Evolutionary conservation across 2,797 vertebrate genomes (phyloP).

Genomic region (Ptychadena robeensis): DNA sequence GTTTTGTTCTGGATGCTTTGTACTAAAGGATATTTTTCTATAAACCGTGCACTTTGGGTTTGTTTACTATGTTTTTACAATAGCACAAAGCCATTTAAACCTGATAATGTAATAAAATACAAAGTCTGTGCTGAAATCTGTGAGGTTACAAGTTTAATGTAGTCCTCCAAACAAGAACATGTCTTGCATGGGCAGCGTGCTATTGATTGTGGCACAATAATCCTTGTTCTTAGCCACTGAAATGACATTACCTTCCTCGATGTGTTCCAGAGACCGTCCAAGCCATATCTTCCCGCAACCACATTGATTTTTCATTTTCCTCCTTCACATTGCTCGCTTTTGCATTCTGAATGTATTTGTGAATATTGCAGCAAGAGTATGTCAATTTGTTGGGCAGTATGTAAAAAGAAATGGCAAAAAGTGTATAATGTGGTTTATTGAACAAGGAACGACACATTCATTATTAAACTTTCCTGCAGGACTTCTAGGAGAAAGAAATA

Average conservation of each 20-base stretch:
- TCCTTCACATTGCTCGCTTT: not conserved
- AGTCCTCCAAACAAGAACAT: conserved; percentile 35
- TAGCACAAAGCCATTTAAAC: not conserved
- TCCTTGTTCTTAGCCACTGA: not conserved
- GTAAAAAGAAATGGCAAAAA: not conserved
- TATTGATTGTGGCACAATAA: conserved; percentile 36
- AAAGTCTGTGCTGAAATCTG: not conserved
- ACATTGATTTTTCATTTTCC: not conserved
- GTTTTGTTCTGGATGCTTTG: not conserved
- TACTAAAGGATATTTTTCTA: not conserved
- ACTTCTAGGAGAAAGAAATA: no score
- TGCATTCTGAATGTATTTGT: not conserved
- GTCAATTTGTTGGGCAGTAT: not conserved
- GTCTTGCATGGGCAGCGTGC: not conserved
- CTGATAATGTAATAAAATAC: conserved; percentile 29
- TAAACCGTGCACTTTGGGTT: not conserved
- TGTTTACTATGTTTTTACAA: conserved; percentile 12
- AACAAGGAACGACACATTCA: no score
- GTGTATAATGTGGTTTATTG: no score
- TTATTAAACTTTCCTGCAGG: no score
- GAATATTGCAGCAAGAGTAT: not conserved
- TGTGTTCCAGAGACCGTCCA: not conserved
- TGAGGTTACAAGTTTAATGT: conserved; percentile 43
- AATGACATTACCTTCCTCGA: conserved; percentile 14
- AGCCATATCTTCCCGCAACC: not conserved